Base-by-base conservation (phyloP, 1,140 invertebrate species). In the Acyrthosiphon pisum region DNA sequence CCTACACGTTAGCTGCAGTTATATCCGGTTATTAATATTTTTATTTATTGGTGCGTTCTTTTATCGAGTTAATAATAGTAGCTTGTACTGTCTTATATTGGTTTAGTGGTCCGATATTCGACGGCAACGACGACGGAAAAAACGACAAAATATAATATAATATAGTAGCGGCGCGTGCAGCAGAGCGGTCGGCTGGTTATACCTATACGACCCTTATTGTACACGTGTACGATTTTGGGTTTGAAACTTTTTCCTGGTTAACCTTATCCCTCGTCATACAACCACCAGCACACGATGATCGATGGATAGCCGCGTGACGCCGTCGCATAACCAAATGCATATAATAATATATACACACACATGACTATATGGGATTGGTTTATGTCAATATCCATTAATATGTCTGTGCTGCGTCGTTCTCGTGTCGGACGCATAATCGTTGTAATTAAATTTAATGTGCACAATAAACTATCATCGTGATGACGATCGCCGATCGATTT, bases 361-460 rank as follows among this genome's bases (percentile, higher is more conserved):
- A 14, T 4, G 41, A 41, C 41, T 41, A 41, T 41, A n/a, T 4
- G n/a, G 14, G 30, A 76, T 76, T 76, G 60, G 60, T 76, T 76
- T n/a, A 18, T n/a, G n/a, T 76, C 60, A n/a, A 76, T 76, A 76
- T 35, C n/a, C 23, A 18, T 76, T 76, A 76, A 76, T 18, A 41
- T 4, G n/a, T 76, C 14, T 76, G 30, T n/a, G 30, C n/a, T 18
- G 0, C 20, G 30, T 2, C 60, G 30, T 68, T n/a, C 60, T n/a
- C 30, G 30, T 68, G 60, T 68, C 60, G 4, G 14, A 2, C 60
- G 1, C 60, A 68, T 68, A 76, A 76, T 30, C n/a, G 60, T 35
- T 18, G 60, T 76, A 76, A 76, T 76, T 76, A 76, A 76, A 76
- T 76, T 76, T 76, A 76, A 76, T 76, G 60, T 68, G 60, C 60